These are phyloP conservation scores for Streptopelia turtur DNA, from an alignment of 2,797 vertebrate species.

Conservation along the genomic window DNA sequence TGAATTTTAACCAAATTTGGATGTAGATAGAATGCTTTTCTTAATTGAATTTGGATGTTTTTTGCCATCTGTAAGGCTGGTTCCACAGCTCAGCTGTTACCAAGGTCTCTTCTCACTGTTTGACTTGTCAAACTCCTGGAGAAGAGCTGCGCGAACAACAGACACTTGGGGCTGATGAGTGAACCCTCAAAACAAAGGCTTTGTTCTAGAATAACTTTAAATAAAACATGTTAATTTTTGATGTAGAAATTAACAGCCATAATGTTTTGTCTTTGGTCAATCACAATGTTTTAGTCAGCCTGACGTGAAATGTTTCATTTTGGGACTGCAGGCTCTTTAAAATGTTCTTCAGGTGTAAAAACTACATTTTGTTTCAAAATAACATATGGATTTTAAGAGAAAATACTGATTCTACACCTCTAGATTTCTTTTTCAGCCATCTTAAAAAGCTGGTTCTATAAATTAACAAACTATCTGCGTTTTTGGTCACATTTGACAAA, in stretches of 20 bases:
- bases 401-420: background rate
- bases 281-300: background rate
- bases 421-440: background rate
- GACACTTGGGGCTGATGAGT: background rate
- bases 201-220: background rate
- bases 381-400: background rate
- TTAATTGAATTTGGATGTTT: background rate
- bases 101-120: background rate
- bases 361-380: background rate
- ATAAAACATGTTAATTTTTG: background rate
- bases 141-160: background rate
- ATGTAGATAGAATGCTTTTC: background rate
- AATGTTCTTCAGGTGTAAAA: background rate
- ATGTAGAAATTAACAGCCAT: background rate
- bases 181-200: background rate
- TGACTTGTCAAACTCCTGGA: background rate
- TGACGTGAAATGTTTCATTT: background rate
- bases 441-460: background rate
- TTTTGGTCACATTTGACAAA: background rate
- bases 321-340: background rate
- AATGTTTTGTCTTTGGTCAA: background rate
- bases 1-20: conserved; percentile 20
- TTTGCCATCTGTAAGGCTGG: rapidly evolving
- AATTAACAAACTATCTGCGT: background rate
- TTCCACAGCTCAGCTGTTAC: background rate